phyloP scores from a whole-genome alignment of 2,113 vertebrate species.

The Microtus ochrogaster region DNA sequence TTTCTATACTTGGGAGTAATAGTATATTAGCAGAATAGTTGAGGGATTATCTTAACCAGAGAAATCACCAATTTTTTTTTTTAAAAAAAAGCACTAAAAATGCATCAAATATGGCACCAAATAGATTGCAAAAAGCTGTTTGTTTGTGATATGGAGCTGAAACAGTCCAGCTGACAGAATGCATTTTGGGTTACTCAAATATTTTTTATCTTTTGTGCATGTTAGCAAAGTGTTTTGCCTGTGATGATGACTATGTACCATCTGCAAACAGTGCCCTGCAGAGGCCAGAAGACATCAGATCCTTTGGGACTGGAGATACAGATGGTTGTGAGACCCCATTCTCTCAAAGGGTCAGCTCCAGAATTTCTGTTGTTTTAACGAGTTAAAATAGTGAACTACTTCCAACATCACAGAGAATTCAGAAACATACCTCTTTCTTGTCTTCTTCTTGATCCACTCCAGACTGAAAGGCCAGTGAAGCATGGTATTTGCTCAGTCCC shows the following conservation, averaged over 20 bases:
- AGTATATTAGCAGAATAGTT: neutral
- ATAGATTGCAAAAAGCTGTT: neutral
- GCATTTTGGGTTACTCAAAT: neutral
- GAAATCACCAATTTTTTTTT: neutral
- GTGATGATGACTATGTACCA: neutral
- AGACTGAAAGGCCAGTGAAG: constrained; percentile 84
- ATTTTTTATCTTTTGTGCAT: neutral
- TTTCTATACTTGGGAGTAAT: neutral
- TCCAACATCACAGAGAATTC: neutral
- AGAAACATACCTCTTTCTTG: constrained; percentile 89
- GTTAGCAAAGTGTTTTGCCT: neutral
- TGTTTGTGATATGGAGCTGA: neutral
- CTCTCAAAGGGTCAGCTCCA: neutral
- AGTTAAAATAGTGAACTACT: neutral
- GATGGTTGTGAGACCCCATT: neutral
- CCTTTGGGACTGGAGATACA: neutral
- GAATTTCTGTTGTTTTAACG: neutral
- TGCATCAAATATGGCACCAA: neutral
- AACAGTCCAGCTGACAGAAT: neutral
- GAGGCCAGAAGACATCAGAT: neutral
- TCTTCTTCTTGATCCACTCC: constrained; percentile 88
- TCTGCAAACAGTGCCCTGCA: neutral
- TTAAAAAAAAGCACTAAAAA: neutral
- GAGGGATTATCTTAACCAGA: neutral
- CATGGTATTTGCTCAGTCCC: constrained; percentile 62